A percentile compares a stretch with the other conserved stretches of the same genome.
Conservation (phyloP, 2,888 invertebrate genomes). For the Clunio marinus region DNA sequence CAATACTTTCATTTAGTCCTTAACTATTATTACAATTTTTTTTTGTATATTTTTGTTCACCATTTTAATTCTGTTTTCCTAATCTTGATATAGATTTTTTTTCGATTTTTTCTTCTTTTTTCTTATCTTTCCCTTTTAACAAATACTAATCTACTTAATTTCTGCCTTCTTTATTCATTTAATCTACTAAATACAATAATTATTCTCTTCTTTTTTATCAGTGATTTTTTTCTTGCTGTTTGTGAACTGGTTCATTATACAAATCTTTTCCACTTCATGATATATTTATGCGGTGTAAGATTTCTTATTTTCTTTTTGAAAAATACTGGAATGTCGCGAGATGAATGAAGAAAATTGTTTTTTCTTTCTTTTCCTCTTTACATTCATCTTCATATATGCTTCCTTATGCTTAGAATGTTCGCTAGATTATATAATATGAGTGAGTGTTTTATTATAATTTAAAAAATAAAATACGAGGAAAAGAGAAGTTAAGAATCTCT, state of each 20-base stretch:
- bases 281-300: background rate
- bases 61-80: background rate
- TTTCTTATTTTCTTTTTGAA: background rate
- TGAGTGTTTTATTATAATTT: constrained; percentile 14
- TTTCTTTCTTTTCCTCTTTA: no score
- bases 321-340: constrained; percentile 9
- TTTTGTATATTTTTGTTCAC: background rate
- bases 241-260: background rate
- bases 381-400: constrained; percentile 1
- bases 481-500: constrained; percentile 8
- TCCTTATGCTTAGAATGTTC: constrained; percentile 10
- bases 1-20: background rate
- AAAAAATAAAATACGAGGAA: constrained; percentile 3
- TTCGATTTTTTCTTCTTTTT: background rate
- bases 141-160: constrained; percentile 6
- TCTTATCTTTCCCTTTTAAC: constrained; percentile 6
- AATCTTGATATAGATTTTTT: background rate
- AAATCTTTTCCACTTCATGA: background rate
- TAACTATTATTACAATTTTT: background rate
- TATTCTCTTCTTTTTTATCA: background rate
- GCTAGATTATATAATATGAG: constrained; percentile 16
- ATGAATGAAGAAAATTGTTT: background rate
- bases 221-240: background rate
- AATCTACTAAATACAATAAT: constrained; percentile 7
- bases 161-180: constrained; percentile 4